Base-by-base conservation (phyloP, 2,888 invertebrate genomes). In the Zele albiditarsus region DNA sequence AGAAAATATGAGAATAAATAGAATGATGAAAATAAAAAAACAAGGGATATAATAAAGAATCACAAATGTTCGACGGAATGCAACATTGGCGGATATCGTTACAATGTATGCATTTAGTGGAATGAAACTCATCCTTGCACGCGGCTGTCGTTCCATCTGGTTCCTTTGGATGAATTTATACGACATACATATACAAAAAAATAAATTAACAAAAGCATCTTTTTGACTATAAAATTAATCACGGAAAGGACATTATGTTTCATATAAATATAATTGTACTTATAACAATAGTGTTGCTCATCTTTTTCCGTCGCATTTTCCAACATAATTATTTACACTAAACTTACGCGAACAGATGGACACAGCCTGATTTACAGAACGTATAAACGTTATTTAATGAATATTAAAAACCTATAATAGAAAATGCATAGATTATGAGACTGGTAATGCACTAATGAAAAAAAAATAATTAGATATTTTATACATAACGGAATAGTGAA, bases 341-440 rank as follows among this genome's bases (percentile, higher is more conserved):
- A 70, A 38, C 58, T 31, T 73, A 69, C 66, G 57, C 58, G 63
- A 79, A 80, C 77, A 75, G 76, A 80, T 80, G 77, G 77, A 80
- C 80, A 80, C 81, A 81, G 80, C 81, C 80, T 79, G 78, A 77
- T 79, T 77, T 77, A 80, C 73, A 76, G 74, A 78, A 75, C 12
- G 33, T 63, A 53, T n/a, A 38, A 66, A 8, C 42, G 1, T 42
- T 72, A 31, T 33, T 49, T 53, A 53, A 53, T 53, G n/a, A 53
- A 53, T 63, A 27, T 38, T 42, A 53, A 53, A 53, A 16, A 58
- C 33, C 12, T 53, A 46, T 38, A 58, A 53, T 25, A 49, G 60
- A 75, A 75, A 70, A 68, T 74, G 57, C 65, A 62, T 25, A 33
- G 25, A 42, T 28, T 28, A 46, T 60, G 46, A 67, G 67, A 73